Base-by-base conservation (phyloP, 2,888 invertebrate genomes). In the Andrena haemorrhoa region DNA sequence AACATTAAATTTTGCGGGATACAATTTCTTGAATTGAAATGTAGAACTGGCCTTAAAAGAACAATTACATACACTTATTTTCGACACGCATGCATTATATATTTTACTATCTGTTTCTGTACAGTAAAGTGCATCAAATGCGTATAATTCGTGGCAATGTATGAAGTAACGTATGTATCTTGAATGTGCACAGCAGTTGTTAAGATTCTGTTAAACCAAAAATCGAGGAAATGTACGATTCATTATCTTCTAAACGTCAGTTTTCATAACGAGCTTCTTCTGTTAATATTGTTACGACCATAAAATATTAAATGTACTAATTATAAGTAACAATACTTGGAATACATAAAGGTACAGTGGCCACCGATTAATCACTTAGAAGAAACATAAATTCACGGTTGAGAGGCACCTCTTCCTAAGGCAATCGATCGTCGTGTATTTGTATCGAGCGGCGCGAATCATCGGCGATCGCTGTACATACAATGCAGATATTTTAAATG, bases 1-100 rank as follows among this genome's bases (percentile, higher is more conserved):
- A 83, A 87, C 78, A 85, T 88, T 85, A 83, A 86, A 70, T 88
- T 88, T 86, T 69, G 53, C 49, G 51, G 84, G 47, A 75, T 74
- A 71, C 69, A 66, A 77, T 84, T 60, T 86, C 84, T 76, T 49
- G n/a, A 77, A 73, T 78, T 82, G 49, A 80, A 82, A 71, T 82
- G 82, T 75, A 53, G 78, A 68, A 83, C 79, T 82, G 86, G 84
- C 84, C 86, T 87, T 75, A 78, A 66, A 56, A 69, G 64, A 82
- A 75, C 74, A 76, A 81, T 66, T 82, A 74, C 33, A 47, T 56
- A 74, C 84, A 64, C 47, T 82, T 82, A 79, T 73, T 84, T 86
- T 71, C 82, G 29, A 47, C 53, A 60, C 75, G 73, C 33, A 75
- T 7, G 65, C 76, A 76, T 72, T n/a, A 49, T 61, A 69, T 49